A percentile compares a stretch with the other conserved stretches of the same genome.
phyloP scores from a whole-genome alignment of 2,888 invertebrate species.

The Drosophila ustulata region DNA sequence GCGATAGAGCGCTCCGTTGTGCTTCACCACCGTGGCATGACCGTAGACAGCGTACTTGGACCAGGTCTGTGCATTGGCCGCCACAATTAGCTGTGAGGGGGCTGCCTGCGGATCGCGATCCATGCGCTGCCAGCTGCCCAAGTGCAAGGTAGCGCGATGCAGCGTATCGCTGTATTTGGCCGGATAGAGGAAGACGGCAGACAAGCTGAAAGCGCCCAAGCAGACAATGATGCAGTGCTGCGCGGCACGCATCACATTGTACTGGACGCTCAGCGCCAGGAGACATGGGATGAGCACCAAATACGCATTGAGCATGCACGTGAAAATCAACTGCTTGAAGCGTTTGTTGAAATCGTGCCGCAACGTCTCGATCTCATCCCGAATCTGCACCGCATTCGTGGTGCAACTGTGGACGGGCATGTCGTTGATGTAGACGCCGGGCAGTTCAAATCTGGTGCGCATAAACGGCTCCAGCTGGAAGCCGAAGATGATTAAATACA shows the following conservation, averaged over 20 bases:
- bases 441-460: slow-evolving; percentile 86
- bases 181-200: slow-evolving; percentile 89
- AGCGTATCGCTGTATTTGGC: slow-evolving; percentile 93
- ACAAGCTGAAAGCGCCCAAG: slow-evolving; percentile 93
- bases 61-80: slow-evolving; percentile 85
- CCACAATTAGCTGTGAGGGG: slow-evolving; percentile 61
- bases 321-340: slow-evolving; percentile 94
- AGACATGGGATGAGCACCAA: slow-evolving; percentile 95
- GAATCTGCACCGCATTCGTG: slow-evolving; percentile 89
- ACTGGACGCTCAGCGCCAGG: slow-evolving; percentile 93
- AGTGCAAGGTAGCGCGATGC: slow-evolving; percentile 95
- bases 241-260: slow-evolving; percentile 93
- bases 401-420: slow-evolving; percentile 92
- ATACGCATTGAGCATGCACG: slow-evolving; percentile 93
- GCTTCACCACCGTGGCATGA: slow-evolving; percentile 90
- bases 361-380: slow-evolving; percentile 94
- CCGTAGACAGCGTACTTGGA: slow-evolving; percentile 89
- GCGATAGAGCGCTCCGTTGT: slow-evolving; percentile 90
- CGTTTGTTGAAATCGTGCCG: slow-evolving; percentile 95
- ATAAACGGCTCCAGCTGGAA: slow-evolving; percentile 91
- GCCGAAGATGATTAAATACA: slow-evolving; percentile 94
- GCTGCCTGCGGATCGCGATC: slow-evolving; percentile 66
- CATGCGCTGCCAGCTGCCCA: slow-evolving; percentile 87
- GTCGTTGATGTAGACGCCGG: slow-evolving; percentile 85
- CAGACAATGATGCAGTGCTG: slow-evolving; percentile 94